Base-by-base conservation (phyloP, 2,888 invertebrate genomes). In the Morinoia aosen region DNA sequence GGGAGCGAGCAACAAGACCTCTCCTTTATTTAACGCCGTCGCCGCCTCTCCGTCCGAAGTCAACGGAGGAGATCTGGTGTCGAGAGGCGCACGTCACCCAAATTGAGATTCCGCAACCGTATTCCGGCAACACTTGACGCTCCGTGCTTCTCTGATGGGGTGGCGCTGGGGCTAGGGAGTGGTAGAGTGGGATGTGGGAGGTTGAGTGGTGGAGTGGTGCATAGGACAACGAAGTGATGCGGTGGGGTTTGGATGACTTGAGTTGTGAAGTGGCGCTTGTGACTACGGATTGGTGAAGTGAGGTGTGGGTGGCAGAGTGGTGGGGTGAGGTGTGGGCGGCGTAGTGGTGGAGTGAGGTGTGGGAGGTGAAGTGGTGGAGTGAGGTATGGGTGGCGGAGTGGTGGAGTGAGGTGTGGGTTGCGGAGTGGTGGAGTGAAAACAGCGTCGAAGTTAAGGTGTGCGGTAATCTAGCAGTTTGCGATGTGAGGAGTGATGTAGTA, bases 41-140 rank as follows among this genome's bases (percentile, higher is more conserved):
- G 14, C 90, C 48, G n/a, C n/a, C 39, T 25, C 39, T 7, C 48
- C 14, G 48, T 8, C 39, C 4, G 40, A 88, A 90, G 90, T 40
- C 90, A 48, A 0, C 90, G 48, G 90, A 90, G 90, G 39, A 40
- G 88, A 48, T 12, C 76, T 33, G 4, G 90, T 25, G 40, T 90
- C 90, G 14, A 48, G 90, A 90, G 90, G 25, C 48, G 48, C 40
- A 90, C 39, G 90, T 40, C 90, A 40, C 48, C 40, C 14, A 90
- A 90, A 90, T 90, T 90, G 90, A 48, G 90, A 90, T 90, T 90
- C 90, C 90, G 48, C 14, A 90, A 40, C 90, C 90, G 90, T 90
- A 90, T 25, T 90, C 90, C 90, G 39, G 40, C 90, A 90, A 90
- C 48, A 48, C 90, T 40, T 90, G 90, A 90, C 90, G 40, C 40